Evolutionary conservation across 2,888 invertebrate species (phyloP).

Genomic region (Dryobota labecula): DNA sequence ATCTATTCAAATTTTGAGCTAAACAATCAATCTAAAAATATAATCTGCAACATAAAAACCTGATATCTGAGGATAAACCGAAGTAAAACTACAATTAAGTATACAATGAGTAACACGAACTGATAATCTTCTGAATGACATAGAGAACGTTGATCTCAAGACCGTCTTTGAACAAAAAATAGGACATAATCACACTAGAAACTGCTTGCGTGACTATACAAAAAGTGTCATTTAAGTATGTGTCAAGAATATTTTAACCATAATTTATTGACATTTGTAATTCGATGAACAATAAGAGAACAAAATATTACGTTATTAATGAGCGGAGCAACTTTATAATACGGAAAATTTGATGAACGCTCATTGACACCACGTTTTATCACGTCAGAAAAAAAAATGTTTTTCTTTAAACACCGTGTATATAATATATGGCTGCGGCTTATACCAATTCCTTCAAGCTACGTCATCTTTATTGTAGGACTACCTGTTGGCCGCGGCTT

Average conservation of each 20-base stretch:
- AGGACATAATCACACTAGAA: not conserved
- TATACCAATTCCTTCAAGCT: too few species aligned
- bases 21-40: not conserved
- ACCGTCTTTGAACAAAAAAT: conserved; percentile 19
- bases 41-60: not conserved
- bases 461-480: too few species aligned
- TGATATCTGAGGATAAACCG: conserved; percentile 27
- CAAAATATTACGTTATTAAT: too few species aligned
- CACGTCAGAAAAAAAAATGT: too few species aligned
- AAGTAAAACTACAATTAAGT: conserved; percentile 6
- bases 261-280: conserved; percentile 1
- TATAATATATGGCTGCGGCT: too few species aligned
- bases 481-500: too few species aligned
- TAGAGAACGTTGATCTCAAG: conserved; percentile 31
- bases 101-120: too few species aligned
- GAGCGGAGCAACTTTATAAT: too few species aligned
- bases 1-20: not conserved
- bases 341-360: too few species aligned
- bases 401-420: too few species aligned
- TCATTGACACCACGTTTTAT: too few species aligned
- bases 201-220: not conserved
- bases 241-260: not conserved
- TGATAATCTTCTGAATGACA: conserved; percentile 35
- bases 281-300: too few species aligned
- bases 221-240: not conserved